A percentile compares a stretch with the other conserved stretches of the same genome.
These are phyloP conservation scores for Nasonia oneida DNA, from an alignment of 2,888 invertebrate genomes.

Conservation along the genomic window DNA sequence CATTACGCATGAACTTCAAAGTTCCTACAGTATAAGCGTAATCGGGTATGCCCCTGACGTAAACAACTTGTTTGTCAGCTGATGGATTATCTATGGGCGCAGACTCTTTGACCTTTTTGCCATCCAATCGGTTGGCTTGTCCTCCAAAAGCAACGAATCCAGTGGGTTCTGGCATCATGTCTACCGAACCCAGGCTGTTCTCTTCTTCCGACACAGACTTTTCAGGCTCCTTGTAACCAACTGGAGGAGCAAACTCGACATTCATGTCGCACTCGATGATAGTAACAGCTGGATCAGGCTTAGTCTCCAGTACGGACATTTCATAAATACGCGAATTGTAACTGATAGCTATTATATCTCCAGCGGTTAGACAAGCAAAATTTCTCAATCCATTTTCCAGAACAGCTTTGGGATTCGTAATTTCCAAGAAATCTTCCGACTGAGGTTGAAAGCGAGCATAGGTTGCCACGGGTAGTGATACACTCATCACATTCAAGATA, in stretches of 20 bases:
- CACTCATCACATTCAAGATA: conserved; percentile 93
- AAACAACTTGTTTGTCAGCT: conserved; percentile 78
- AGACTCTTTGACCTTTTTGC: conserved; percentile 86
- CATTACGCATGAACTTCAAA: conserved; percentile 89
- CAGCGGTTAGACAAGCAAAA: conserved; percentile 98
- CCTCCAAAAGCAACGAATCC: conserved; percentile 89
- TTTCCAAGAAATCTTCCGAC: conserved; percentile 97
- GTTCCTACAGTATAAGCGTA: conserved; percentile 92
- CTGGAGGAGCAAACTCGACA: conserved; percentile 98
- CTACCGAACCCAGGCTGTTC: conserved; percentile 83
- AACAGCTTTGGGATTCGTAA: conserved; percentile 97
- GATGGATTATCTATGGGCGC: conserved; percentile 72
- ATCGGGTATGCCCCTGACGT: conserved; percentile 95
- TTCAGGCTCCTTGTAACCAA: conserved; percentile 96
- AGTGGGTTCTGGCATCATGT: conserved; percentile 85
- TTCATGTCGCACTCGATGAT: conserved; percentile 99
- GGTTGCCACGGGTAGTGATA: conserved; percentile 95
- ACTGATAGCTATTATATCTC: conserved; percentile 97
- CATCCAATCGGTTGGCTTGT: conserved; percentile 90
- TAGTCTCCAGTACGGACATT: conserved; percentile 96
- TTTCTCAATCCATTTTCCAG: conserved; percentile 95
- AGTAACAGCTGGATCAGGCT: conserved; percentile 96
- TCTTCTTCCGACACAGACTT: conserved; percentile 83
- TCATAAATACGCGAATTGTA: conserved; percentile 99
- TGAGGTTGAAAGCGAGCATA: conserved; percentile 99